phyloP scores from a whole-genome alignment of 2,113 vertebrate species.

The Emydura subglobosa region DNA sequence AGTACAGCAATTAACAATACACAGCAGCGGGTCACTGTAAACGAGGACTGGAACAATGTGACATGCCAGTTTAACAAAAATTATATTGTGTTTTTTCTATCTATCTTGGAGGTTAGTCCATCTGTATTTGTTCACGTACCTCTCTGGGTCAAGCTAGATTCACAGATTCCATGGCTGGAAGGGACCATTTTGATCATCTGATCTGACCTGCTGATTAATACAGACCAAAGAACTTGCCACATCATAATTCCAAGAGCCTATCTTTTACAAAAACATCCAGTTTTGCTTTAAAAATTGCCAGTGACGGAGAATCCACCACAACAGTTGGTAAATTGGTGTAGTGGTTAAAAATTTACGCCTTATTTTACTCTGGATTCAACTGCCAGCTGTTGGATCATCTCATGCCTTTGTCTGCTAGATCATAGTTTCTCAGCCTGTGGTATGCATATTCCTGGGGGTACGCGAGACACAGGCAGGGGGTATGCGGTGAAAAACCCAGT shows the following conservation, averaged over 20 bases:
- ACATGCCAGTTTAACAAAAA: neutral
- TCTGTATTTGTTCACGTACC: neutral
- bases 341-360: neutral
- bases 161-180: neutral
- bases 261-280: neutral
- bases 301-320: neutral
- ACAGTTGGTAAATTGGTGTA: neutral
- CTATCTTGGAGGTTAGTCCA: neutral
- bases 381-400: neutral
- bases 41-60: neutral
- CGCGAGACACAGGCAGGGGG: no score
- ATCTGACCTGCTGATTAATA: neutral
- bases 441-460: no score
- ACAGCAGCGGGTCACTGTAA: fast-evolving
- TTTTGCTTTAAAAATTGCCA: neutral
- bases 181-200: neutral
- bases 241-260: neutral
- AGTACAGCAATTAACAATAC: fast-evolving
- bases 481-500: no score
- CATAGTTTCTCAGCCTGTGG: no score
- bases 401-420: neutral
- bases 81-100: neutral
- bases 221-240: neutral
- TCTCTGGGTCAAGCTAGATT: neutral
- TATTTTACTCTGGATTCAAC: neutral